phyloP scores from a whole-genome alignment of 2,113 vertebrate species.

The Emydocephalus ijimae region DNA sequence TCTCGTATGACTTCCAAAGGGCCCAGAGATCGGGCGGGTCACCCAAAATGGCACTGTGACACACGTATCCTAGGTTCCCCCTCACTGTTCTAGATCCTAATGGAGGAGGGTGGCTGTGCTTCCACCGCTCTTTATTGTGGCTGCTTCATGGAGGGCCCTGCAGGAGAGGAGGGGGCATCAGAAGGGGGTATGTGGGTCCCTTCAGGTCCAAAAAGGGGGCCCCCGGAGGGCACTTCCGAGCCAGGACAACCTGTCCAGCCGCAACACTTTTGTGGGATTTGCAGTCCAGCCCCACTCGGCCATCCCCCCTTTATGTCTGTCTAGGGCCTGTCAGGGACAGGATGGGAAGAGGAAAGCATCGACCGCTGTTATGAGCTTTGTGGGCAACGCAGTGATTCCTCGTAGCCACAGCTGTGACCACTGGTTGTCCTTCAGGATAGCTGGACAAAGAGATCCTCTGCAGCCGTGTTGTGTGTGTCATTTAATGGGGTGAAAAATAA shows the following conservation, averaged over 20 bases:
- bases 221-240: too few species aligned
- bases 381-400: neutral
- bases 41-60: neutral
- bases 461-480: neutral
- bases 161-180: too few species aligned
- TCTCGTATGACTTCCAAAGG: neutral
- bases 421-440: neutral
- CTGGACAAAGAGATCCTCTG: neutral
- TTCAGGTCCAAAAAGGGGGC: too few species aligned
- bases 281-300: neutral
- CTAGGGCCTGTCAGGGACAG: neutral
- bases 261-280: neutral
- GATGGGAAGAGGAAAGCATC: neutral
- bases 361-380: neutral
- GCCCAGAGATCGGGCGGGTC: neutral
- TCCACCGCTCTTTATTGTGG: neutral
- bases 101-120: neutral
- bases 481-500: too few species aligned
- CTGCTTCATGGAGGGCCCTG: neutral
- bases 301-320: neutral
- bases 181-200: too few species aligned
- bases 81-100: neutral
- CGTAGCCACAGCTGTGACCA: neutral
- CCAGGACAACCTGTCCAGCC: neutral
- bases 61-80: neutral